Conservation (phyloP, 2,113 vertebrate species). For the Bubalus kerabau region DNA sequence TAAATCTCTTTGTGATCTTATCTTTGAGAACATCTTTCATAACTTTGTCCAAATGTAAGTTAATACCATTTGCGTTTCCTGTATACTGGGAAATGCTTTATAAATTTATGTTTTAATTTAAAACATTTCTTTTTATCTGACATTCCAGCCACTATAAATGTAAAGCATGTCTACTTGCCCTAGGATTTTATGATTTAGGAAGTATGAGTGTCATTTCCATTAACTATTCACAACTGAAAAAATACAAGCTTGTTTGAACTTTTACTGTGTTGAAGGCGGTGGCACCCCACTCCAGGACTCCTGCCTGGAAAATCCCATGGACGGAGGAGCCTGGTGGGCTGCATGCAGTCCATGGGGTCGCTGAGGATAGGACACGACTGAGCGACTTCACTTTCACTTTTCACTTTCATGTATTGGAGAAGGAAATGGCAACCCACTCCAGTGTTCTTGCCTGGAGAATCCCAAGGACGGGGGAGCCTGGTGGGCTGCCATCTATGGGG, state of each 20-base stretch:
- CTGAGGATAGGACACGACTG: no score
- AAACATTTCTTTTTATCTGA: not conserved
- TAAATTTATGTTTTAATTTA: not conserved
- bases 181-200: not conserved
- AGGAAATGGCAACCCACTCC: no score
- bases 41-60: not conserved
- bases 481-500: no score
- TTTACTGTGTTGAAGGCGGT: not conserved
- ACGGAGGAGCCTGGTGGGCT: no score
- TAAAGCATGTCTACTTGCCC: not conserved
- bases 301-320: no score
- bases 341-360: no score
- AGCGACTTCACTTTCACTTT: no score
- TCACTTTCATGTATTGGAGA: no score
- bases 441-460: no score
- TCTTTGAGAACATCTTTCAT: not conserved
- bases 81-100: not conserved
- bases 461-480: no score
- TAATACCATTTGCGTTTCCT: not conserved
- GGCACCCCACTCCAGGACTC: no score
- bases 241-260: not conserved
- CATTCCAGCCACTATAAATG: not conserved
- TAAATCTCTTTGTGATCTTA: not conserved
- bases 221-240: not conserved
- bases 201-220: not conserved